Percentiles rank a stretch among this genome's conserved stretches.
phyloP scores from a whole-genome alignment of 2,113 vertebrate genomes.

The Percina caprodes region DNA sequence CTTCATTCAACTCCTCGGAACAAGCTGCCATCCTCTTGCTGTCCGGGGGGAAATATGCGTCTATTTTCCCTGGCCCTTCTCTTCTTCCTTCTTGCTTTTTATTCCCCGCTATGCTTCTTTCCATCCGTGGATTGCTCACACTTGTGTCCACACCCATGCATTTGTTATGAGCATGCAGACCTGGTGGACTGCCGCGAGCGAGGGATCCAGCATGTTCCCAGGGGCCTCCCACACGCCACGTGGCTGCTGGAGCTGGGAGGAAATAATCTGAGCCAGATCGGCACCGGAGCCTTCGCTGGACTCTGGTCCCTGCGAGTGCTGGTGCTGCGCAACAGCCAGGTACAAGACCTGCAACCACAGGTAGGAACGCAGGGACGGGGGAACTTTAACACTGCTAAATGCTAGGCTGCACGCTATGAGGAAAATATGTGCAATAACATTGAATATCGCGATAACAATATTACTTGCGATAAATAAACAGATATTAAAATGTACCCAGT shows the following conservation, averaged over 20 bases:
- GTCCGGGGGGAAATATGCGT: slow-evolving; percentile 34
- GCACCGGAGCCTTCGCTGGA: slow-evolving; percentile 69
- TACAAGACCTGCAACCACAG: slow-evolving; percentile 70
- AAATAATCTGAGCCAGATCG: slow-evolving; percentile 72
- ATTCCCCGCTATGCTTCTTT: neutral
- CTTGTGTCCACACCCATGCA: slow-evolving; percentile 69
- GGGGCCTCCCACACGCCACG: slow-evolving; percentile 72
- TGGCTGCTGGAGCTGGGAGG: slow-evolving; percentile 82
- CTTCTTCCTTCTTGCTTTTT: slow-evolving; percentile 19
- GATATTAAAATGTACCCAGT: no score
- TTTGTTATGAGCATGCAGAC: slow-evolving; percentile 76
- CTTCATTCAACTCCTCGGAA: neutral
- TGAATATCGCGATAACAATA: no score
- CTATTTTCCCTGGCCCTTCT: neutral
- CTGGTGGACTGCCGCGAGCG: slow-evolving; percentile 78
- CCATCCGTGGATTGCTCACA: neutral
- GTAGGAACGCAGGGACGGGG: slow-evolving; percentile 33
- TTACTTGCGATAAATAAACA: no score
- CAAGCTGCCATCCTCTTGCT: neutral
- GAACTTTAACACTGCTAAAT: neutral
- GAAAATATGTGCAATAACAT: no score
- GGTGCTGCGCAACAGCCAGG: slow-evolving; percentile 71
- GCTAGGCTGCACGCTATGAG: no score
- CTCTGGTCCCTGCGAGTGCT: slow-evolving; percentile 83
- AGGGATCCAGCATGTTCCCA: slow-evolving; percentile 65